Base-by-base conservation (phyloP, 2,797 vertebrate species). In the Agapornis canus region DNA sequence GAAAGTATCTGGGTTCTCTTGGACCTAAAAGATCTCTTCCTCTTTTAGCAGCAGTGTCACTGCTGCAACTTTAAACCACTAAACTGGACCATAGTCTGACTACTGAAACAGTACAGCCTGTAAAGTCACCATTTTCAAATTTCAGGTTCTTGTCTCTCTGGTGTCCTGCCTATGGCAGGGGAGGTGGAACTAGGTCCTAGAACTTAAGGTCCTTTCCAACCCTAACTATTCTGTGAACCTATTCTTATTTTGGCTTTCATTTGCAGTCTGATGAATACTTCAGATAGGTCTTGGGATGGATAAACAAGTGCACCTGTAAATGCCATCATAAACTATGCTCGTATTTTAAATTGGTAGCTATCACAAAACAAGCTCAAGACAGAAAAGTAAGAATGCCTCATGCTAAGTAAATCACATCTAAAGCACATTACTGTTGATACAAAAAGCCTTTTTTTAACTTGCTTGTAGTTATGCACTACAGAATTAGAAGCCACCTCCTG, bases 1-100 rank as follows among this genome's bases (percentile, higher is more conserved):
- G 23, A 94, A 96, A 90, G 82, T 90, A 94, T 5, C 47, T 86
- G 73, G 17, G 64, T 84, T 87, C 37, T 93, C 68, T 61, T 13
- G 27, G 57, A 92, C 47, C 39, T 64, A 73, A 90, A 82, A 82
- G 49, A 90, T 77, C 37, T 52, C 23, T 45, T 77, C 40, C 65
- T 91, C 85, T 59, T 92, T 87, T 22, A 73, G 63, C 60, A 90
- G 65, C 56, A 69, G 54, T 18, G 39, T 82, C 63, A 65, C 39
- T 78, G 31, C 32, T 42, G 37, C 43, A 51, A 15, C 79, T 82
- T 96, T 86, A 72, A 85, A 77, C 21, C 45, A 86, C 60, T 61
- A 22, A 80, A 65, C 40, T 1, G 1, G 10, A 69, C 40, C 32
- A 29, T 22, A 57, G 22, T 17, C 31, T 39, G n/a, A 75, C n/a